phyloP scores from a whole-genome alignment of 2,797 vertebrate species.

The Menidia menidia region DNA sequence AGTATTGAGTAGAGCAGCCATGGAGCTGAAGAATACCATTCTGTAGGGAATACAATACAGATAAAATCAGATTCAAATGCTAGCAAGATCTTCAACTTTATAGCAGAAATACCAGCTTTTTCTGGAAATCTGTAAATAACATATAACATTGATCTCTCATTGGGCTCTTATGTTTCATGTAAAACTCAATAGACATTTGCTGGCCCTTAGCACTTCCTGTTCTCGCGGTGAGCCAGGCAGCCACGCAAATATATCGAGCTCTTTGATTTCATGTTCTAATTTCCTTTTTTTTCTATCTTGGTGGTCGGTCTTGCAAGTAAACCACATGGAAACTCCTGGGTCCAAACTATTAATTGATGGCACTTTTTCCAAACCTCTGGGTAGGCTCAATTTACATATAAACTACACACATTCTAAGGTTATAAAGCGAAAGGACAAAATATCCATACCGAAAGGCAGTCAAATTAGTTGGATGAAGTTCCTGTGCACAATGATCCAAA shows the following conservation, averaged over 20 bases:
- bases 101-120: background rate
- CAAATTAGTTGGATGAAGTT: too few relatives aligned
- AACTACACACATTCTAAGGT: too few relatives aligned
- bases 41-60: background rate
- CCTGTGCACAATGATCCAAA: too few relatives aligned
- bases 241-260: slow-evolving; percentile 31
- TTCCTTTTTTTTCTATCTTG: background rate
- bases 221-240: slow-evolving; percentile 10
- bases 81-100: background rate
- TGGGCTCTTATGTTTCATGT: slow-evolving; percentile 9
- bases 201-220: slow-evolving; percentile 11
- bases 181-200: slow-evolving; percentile 19
- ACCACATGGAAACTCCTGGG: background rate
- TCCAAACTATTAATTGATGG: background rate
- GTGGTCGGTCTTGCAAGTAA: background rate
- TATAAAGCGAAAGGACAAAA: too few relatives aligned
- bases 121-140: background rate
- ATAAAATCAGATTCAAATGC: background rate
- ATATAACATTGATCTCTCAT: background rate
- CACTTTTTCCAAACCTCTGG: too few relatives aligned
- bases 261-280: slow-evolving; percentile 30
- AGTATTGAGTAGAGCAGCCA: too few relatives aligned
- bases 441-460: too few relatives aligned
- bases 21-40: background rate
- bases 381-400: too few relatives aligned